Percentiles rank a stretch among this genome's conserved stretches.
phyloP scores from a whole-genome alignment of 2,888 invertebrate species.

The Microplitis deprimator region DNA sequence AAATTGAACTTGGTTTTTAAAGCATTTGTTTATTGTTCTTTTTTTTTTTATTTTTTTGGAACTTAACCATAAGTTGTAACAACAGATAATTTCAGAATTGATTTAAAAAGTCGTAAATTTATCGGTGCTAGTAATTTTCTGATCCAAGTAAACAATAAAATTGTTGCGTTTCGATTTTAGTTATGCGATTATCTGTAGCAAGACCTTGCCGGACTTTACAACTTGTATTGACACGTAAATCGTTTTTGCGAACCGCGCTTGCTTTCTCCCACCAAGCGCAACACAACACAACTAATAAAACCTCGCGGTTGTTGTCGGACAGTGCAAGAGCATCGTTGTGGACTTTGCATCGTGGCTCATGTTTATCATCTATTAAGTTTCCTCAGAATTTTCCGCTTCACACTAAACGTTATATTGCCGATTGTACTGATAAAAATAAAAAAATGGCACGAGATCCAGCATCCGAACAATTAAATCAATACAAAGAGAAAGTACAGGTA shows the following conservation, averaged over 20 bases:
- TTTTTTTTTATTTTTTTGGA: background rate
- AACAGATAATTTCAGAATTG: background rate
- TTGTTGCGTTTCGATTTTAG: background rate
- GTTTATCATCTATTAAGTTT: slow-evolving; percentile 8
- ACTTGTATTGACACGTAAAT: slow-evolving; percentile 31
- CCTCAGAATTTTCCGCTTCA: slow-evolving; percentile 9
- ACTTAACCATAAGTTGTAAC: background rate
- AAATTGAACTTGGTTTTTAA: background rate
- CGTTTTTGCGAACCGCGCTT: slow-evolving; percentile 28
- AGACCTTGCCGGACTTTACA: slow-evolving; percentile 3
- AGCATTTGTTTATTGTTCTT: background rate
- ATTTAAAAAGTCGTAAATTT: background rate
- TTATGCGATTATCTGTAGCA: slow-evolving; percentile 20
- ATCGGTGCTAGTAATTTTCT: background rate
- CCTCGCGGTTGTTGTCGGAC: slow-evolving; percentile 47
- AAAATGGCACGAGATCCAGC: slow-evolving; percentile 76
- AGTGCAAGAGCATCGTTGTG: slow-evolving; percentile 43
- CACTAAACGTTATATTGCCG: slow-evolving; percentile 19
- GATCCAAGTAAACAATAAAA: slow-evolving; percentile 21
- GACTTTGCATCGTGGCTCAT: slow-evolving; percentile 23
- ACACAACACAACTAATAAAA: slow-evolving; percentile 55
- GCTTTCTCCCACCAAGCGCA: slow-evolving; percentile 51
- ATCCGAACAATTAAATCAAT: slow-evolving; percentile 77
- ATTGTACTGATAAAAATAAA: slow-evolving; percentile 11
- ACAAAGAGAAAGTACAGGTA: slow-evolving; percentile 77